Evolutionary conservation across 2,888 invertebrate species (phyloP).

Genomic region (Pammene aurita): DNA sequence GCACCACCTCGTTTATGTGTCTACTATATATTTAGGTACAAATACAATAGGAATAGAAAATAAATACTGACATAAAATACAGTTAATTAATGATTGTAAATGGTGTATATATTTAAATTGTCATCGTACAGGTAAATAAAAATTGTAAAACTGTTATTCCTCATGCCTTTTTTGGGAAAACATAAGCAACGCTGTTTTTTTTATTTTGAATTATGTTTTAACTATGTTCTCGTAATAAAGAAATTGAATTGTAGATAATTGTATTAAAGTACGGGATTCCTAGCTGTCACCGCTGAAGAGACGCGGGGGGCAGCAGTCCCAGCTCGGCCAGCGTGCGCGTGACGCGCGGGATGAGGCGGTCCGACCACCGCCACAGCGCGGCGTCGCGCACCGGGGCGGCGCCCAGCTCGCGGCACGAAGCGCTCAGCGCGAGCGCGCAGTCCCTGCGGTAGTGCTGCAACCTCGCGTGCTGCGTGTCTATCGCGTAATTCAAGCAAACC

Average conservation of each 20-base stretch:
- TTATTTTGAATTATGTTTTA: no score
- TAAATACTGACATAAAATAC: conserved; percentile 34
- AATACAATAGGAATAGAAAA: conserved; percentile 31
- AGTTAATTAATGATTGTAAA: conserved; percentile 6
- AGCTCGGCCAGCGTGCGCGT: conserved; percentile 87
- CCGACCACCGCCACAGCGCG: conserved; percentile 94
- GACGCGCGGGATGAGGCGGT: conserved; percentile 87
- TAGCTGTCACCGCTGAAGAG: conserved; percentile 42
- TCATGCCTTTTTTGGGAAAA: no score
- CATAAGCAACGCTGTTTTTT: no score
- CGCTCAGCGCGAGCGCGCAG: conserved; percentile 93
- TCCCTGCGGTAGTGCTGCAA: conserved; percentile 97
- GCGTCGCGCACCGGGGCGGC: conserved; percentile 92
- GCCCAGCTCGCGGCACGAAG: conserved; percentile 91
- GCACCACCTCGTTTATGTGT: conserved; percentile 1
- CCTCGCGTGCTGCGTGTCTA: conserved; percentile 92
- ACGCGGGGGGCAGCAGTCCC: conserved; percentile 85
- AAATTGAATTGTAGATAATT: conserved; percentile 25
- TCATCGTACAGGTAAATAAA: no score
- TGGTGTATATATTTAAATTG: no score
- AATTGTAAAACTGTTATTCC: no score
- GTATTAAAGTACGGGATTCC: background rate
- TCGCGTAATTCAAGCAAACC: conserved; percentile 91
- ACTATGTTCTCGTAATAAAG: no score
- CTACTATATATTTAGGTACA: conserved; percentile 19